Evolutionary conservation across 2,888 invertebrate species (phyloP), one percentile per base, ranked within the genome.

Genomic region (Cheilosia urbana): DNA sequence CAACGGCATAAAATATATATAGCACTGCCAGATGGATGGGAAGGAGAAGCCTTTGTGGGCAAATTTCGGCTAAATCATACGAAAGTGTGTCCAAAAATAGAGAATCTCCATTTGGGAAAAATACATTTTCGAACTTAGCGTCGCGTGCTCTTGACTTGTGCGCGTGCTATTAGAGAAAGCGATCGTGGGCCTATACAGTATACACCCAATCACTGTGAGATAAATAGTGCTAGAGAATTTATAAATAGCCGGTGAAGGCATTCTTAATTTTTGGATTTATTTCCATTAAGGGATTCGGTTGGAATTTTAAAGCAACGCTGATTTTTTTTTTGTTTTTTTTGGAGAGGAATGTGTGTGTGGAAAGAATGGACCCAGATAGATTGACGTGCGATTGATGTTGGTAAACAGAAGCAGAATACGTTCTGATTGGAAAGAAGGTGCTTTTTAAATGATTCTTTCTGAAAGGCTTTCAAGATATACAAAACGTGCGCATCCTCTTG

Each of bases 91-190:
- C 63, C 72, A 45, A 72, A 79, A 79, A 79, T 71, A 73, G 73
- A 9, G 4, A 15, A 15, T 9, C 34, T 45, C n/a, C 49, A n/a
- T 15, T 49, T 21, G 4, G 30, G 15, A 40, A 40, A 55, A 66
- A 30, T 27, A 27, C 21, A 40, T 63, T 75, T 47, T 55, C 47
- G 30, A 45, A 42, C 27, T 5, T 27, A 49, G 76, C 58, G 76
- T 60, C 72, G 79, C 72, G 79, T 79, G 79, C 58, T 79, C 65
- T 79, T 79, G 72, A 65, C 72, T 79, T 66, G 49, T 69, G 63
- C 69, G 57, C 45, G 65, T 27, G 73, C 45, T 65, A 47, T 65
- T 55, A 42, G 30, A 30, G 24, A 47, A 65, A 42, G 34, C 21
- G 37, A 40, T 62, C 17, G 55, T 15, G 19, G 47, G 57, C 75